phyloP scores from a whole-genome alignment of 35 echinoderm and acorn worm genomes.

The Antedon bifida region DNA sequence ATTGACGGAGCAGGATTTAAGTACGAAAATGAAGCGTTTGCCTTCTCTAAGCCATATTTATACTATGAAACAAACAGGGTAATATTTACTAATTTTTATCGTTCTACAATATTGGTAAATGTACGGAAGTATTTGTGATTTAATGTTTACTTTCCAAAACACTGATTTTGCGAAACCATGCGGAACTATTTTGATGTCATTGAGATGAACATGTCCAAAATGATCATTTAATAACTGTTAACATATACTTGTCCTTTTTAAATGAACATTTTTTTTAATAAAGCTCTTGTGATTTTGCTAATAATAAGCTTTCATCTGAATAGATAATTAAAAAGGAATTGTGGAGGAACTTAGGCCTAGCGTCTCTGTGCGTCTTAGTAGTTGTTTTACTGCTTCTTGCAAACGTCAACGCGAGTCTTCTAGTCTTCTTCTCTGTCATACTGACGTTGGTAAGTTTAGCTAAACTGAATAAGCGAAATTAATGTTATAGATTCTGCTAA shows the following conservation, averaged over 20 bases:
- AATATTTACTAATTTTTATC: neutral
- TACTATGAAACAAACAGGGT: neutral
- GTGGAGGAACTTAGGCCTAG: constrained; percentile 14
- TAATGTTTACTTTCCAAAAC: too few species aligned
- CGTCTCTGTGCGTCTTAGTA: neutral
- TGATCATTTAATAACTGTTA: too few species aligned
- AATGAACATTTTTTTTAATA: too few species aligned
- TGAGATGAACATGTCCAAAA: too few species aligned
- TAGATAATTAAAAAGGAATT: constrained; percentile 27
- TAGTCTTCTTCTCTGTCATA: constrained; percentile 19
- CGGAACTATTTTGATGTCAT: too few species aligned
- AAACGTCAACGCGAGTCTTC: neutral
- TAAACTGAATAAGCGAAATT: neutral
- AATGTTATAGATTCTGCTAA: too few species aligned
- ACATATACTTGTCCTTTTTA: too few species aligned
- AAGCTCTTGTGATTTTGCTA: too few species aligned
- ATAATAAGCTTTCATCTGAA: too few species aligned
- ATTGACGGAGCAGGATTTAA: neutral
- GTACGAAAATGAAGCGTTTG: neutral
- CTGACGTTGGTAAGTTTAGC: constrained; percentile 18
- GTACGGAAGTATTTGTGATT: too few species aligned
- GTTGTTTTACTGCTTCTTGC: constrained; percentile 8
- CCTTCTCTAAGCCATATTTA: neutral
- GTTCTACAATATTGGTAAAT: too few species aligned
- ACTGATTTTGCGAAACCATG: too few species aligned